Conservation (phyloP, 2,113 vertebrate genomes). For the Boleophthalmus pectinirostris region DNA sequence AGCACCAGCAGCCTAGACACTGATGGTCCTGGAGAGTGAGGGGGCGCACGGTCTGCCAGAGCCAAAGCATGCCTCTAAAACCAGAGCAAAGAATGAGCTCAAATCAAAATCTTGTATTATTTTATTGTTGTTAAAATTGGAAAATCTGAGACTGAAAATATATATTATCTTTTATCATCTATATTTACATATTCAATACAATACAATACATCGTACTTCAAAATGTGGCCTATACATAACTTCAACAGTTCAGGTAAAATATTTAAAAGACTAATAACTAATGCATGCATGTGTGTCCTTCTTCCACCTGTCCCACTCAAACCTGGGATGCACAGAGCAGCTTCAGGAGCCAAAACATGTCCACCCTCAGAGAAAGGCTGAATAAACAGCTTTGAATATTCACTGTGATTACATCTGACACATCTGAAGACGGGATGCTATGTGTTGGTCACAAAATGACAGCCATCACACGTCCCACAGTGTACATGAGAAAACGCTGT, state of each 20-base stretch:
- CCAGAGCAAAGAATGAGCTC: background rate
- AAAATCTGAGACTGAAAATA: constrained; percentile 11
- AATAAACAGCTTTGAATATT: constrained; percentile 40
- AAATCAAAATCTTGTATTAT: constrained; percentile 20
- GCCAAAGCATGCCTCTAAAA: constrained; percentile 46
- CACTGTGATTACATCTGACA: constrained; percentile 47
- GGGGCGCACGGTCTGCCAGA: constrained; percentile 48
- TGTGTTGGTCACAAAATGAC: constrained; percentile 46
- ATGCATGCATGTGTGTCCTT: background rate
- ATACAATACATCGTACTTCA: too few species aligned
- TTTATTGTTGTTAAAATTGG: constrained; percentile 3
- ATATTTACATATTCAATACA: too few species aligned
- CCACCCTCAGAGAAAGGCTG: constrained; percentile 30
- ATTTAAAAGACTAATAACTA: background rate
- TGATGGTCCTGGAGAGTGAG: constrained; percentile 44
- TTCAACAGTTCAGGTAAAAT: background rate
- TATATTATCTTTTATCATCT: too few species aligned
- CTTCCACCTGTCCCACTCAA: constrained; percentile 16
- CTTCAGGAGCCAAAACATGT: constrained; percentile 56
- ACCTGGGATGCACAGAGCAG: constrained; percentile 49
- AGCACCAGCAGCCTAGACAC: constrained; percentile 58
- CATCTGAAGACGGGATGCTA: constrained; percentile 45
- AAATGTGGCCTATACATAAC: too few species aligned
- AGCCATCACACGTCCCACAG: constrained; percentile 36
- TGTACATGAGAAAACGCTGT: constrained; percentile 18